A percentile compares a stretch with the other conserved stretches of the same genome.
Conservation (phyloP, 2,113 vertebrate genomes). For the Mungos mungo region DNA sequence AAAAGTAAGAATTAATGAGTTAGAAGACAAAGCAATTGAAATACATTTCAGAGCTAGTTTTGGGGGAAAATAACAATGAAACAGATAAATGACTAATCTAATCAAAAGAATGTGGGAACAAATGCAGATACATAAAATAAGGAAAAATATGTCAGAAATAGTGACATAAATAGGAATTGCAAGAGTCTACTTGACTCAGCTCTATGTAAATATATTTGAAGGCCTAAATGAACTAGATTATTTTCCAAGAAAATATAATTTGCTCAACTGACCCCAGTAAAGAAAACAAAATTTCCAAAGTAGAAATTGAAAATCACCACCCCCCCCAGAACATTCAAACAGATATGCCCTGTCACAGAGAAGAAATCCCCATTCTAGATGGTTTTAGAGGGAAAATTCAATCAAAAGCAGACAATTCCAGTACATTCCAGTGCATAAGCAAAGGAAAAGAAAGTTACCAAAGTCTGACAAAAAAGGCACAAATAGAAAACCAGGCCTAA, state of each 20-base stretch:
- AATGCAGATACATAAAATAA: background rate
- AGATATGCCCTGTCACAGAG: background rate
- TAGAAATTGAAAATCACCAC: background rate
- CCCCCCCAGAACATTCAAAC: background rate
- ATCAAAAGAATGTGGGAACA: background rate
- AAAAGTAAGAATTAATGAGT: slow-evolving; percentile 61
- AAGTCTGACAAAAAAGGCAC: background rate
- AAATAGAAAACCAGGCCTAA: background rate
- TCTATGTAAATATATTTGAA: background rate
- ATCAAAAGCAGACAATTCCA: background rate
- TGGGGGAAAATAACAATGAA: background rate
- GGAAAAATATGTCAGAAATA: background rate
- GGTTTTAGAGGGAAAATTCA: background rate
- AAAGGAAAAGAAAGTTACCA: background rate
- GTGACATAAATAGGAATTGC: background rate
- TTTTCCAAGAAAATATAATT: slow-evolving; percentile 52
- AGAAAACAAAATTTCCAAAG: background rate
- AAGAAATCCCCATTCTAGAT: background rate
- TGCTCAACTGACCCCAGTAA: background rate
- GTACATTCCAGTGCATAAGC: background rate
- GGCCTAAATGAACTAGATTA: background rate
- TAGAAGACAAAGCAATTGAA: slow-evolving; percentile 25
- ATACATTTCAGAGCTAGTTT: slow-evolving; percentile 53
- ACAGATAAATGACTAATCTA: background rate
- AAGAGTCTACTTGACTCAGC: background rate